Percentiles rank a stretch among this genome's conserved stretches.
Conservation (phyloP, 2,888 invertebrate species). For the Drosophila kokeensis region DNA sequence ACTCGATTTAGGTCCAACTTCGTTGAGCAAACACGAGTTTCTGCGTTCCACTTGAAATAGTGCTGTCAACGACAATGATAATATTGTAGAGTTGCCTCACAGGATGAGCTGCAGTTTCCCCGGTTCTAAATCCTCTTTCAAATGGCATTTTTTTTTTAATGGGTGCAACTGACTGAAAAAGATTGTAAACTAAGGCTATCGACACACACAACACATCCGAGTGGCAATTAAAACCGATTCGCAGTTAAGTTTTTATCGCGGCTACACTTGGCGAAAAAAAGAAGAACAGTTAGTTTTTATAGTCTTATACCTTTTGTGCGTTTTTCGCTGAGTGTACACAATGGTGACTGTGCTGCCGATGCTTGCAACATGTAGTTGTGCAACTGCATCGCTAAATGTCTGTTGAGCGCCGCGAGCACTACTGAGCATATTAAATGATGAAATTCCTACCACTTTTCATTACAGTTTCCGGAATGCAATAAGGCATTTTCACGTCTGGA, state of each 20-base stretch:
- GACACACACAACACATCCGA: neutral
- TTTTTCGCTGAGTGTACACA: neutral
- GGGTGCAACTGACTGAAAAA: neutral
- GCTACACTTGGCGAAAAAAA: neutral
- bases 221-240: constrained; percentile 35
- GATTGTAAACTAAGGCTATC: neutral
- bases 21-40: constrained; percentile 43
- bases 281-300: fast-evolving
- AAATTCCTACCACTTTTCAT: constrained; percentile 67
- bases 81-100: constrained; percentile 40
- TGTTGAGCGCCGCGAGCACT: constrained; percentile 43
- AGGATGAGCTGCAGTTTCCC: constrained; percentile 2
- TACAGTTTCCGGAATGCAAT: constrained; percentile 95
- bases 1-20: constrained; percentile 1
- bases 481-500: constrained; percentile 98
- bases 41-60: constrained; percentile 46
- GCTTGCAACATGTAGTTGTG: constrained; percentile 20
- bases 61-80: constrained; percentile 33
- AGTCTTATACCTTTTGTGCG: neutral
- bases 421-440: constrained; percentile 37
- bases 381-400: constrained; percentile 14
- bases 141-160: constrained; percentile 2
- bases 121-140: constrained; percentile 6
- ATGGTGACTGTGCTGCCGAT: neutral
- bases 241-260: neutral